These are phyloP conservation scores for Rhagonycha lutea DNA, from an alignment of 2,888 invertebrate genomes.

Conservation along the genomic window DNA sequence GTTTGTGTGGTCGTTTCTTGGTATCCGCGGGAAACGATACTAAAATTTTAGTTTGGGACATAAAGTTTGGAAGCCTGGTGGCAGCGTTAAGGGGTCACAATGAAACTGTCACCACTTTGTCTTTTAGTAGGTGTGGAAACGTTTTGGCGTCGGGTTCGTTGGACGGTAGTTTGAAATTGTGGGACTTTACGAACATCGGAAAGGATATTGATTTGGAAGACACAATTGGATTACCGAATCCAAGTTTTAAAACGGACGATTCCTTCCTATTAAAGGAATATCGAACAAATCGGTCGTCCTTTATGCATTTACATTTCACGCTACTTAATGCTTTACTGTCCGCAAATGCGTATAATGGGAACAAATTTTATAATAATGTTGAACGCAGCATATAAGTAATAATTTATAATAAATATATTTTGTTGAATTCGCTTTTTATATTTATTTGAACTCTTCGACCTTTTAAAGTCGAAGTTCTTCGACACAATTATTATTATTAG, in stretches of 20 bases:
- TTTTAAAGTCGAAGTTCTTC: too few species aligned
- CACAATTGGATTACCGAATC: conserved; percentile 71
- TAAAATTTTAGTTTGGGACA: conserved; percentile 84
- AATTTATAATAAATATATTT: too few species aligned
- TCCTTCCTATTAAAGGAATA: conserved; percentile 82
- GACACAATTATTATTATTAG: too few species aligned
- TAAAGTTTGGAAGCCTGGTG: conserved; percentile 84
- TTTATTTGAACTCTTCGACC: too few species aligned
- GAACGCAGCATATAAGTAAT: too few species aligned
- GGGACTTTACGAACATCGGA: conserved; percentile 88
- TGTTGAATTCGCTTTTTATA: too few species aligned
- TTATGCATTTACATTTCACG: conserved; percentile 90
- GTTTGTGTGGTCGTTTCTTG: conserved; percentile 87
- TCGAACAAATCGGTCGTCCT: conserved; percentile 92
- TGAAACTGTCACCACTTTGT: conserved; percentile 77
- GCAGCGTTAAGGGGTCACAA: conserved; percentile 77
- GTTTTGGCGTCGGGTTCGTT: conserved; percentile 85
- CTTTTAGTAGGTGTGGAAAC: conserved; percentile 90
- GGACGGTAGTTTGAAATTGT: conserved; percentile 87
- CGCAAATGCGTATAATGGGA: too few species aligned
- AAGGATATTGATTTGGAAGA: conserved; percentile 88
- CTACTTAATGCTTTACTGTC: conserved; percentile 88
- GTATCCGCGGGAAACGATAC: conserved; percentile 86
- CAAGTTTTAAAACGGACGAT: conserved; percentile 75
- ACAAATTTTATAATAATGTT: too few species aligned